phyloP scores from a whole-genome alignment of 2,888 invertebrate species.

The Agrochola lota region DNA sequence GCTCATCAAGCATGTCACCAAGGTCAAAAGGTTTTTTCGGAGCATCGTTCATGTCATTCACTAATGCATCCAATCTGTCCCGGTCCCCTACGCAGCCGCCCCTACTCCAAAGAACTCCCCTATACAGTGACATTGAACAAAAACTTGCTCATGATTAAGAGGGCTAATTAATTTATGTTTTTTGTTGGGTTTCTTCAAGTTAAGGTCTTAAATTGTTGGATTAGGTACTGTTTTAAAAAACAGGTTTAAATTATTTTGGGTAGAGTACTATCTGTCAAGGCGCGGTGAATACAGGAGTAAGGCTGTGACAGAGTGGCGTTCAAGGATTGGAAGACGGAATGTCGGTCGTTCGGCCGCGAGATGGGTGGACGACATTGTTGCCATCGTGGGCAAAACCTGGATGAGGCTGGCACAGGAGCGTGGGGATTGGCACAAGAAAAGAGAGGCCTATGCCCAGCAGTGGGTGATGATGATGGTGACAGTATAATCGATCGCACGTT shows the following conservation, averaged over 20 bases:
- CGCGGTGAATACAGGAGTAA: too few species aligned
- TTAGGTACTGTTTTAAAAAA: neutral
- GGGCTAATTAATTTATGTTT: conserved; percentile 32
- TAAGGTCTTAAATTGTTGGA: neutral
- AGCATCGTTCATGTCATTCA: conserved; percentile 46
- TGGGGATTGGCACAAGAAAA: too few species aligned
- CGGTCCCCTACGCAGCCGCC: conserved; percentile 2
- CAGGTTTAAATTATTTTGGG: neutral
- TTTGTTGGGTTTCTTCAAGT: conserved; percentile 11
- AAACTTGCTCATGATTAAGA: conserved; percentile 30
- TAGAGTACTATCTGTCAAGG: too few species aligned
- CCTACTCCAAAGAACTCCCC: conserved; percentile 3
- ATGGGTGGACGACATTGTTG: too few species aligned
- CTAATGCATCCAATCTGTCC: conserved; percentile 54
- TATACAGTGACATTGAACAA: conserved; percentile 30
- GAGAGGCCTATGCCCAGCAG: too few species aligned
- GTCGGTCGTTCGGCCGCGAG: too few species aligned
- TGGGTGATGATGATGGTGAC: too few species aligned
- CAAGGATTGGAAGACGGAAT: too few species aligned
- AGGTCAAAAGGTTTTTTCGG: conserved; percentile 32
- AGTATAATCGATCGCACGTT: too few species aligned
- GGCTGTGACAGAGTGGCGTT: too few species aligned
- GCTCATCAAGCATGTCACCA: conserved; percentile 12
- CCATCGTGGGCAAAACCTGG: too few species aligned
- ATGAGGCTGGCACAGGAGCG: too few species aligned